Percentiles rank a stretch among this genome's conserved stretches.
Evolutionary conservation across 2,888 invertebrate species (phyloP).

Genomic region (Hoplodrina blanda): DNA sequence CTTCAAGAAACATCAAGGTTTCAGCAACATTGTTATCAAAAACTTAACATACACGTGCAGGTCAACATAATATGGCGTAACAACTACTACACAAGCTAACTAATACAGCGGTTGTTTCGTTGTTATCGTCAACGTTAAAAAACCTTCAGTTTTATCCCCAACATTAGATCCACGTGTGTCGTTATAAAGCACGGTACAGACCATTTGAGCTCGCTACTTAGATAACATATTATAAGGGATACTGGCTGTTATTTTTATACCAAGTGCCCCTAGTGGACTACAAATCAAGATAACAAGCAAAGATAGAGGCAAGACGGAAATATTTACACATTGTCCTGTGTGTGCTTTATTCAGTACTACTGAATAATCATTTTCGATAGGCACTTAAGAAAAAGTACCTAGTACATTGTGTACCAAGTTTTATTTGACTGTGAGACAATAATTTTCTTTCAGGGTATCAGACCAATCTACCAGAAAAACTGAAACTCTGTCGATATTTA

Average conservation of each 20-base stretch:
- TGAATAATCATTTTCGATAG: slow-evolving; percentile 51
- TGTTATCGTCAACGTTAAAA: slow-evolving; percentile 70
- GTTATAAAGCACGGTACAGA: slow-evolving; percentile 78
- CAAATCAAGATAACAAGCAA: slow-evolving; percentile 87
- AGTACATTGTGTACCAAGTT: neutral
- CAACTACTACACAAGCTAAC: slow-evolving; percentile 36
- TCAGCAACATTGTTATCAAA: slow-evolving; percentile 1
- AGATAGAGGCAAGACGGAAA: slow-evolving; percentile 79
- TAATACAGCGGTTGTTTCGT: slow-evolving; percentile 55
- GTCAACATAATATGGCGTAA: neutral
- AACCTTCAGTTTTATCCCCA: slow-evolving; percentile 68
- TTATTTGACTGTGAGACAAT: neutral
- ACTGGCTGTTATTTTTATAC: slow-evolving; percentile 83
- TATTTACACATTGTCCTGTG: slow-evolving; percentile 77
- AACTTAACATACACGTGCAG: neutral
- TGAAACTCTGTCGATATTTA: slow-evolving; percentile 5
- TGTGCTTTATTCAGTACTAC: slow-evolving; percentile 67
- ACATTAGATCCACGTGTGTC: slow-evolving; percentile 73
- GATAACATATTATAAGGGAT: slow-evolving; percentile 77
- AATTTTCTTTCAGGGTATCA: neutral
- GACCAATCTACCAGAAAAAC: neutral
- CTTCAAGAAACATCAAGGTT: neutral
- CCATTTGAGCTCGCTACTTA: slow-evolving; percentile 77
- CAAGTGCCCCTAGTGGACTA: slow-evolving; percentile 80
- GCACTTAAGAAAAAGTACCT: neutral